A percentile compares a stretch with the other conserved stretches of the same genome.
Conservation (phyloP, 2,797 vertebrate genomes). For the Kryptolebias ocellatus region DNA sequence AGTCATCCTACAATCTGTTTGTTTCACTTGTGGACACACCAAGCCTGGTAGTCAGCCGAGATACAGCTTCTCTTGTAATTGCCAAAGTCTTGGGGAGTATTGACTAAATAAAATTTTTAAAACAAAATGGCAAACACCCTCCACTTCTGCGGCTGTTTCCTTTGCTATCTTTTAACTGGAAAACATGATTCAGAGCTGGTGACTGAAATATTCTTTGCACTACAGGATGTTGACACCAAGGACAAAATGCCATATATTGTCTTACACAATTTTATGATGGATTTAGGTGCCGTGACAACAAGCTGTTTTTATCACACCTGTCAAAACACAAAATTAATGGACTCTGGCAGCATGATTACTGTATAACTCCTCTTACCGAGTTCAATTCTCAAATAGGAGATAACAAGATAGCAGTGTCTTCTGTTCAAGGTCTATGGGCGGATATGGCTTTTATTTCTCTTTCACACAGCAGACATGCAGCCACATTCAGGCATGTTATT, state of each 20-base stretch:
- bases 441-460: slow-evolving; percentile 37
- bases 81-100: background rate
- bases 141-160: background rate
- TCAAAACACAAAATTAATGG: slow-evolving; percentile 57
- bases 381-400: slow-evolving; percentile 55
- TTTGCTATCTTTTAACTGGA: background rate
- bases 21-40: background rate
- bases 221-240: slow-evolving; percentile 15
- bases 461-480: slow-evolving; percentile 28
- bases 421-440: slow-evolving; percentile 31
- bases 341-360: slow-evolving; percentile 63
- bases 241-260: slow-evolving; percentile 23
- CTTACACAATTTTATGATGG: slow-evolving; percentile 9
- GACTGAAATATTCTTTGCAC: slow-evolving; percentile 13
- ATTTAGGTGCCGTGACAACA: slow-evolving; percentile 15
- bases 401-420: slow-evolving; percentile 59
- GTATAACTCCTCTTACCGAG: slow-evolving; percentile 40
- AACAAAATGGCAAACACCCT: background rate
- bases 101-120: background rate
- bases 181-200: slow-evolving; percentile 4
- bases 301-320: slow-evolving; percentile 39
- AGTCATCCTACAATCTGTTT: too few species aligned
- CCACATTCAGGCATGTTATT: slow-evolving; percentile 50
- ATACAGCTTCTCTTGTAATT: slow-evolving; percentile 4
- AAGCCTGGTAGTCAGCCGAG: background rate